phyloP scores from a whole-genome alignment of 2,797 vertebrate genomes.

The Streptopelia turtur region DNA sequence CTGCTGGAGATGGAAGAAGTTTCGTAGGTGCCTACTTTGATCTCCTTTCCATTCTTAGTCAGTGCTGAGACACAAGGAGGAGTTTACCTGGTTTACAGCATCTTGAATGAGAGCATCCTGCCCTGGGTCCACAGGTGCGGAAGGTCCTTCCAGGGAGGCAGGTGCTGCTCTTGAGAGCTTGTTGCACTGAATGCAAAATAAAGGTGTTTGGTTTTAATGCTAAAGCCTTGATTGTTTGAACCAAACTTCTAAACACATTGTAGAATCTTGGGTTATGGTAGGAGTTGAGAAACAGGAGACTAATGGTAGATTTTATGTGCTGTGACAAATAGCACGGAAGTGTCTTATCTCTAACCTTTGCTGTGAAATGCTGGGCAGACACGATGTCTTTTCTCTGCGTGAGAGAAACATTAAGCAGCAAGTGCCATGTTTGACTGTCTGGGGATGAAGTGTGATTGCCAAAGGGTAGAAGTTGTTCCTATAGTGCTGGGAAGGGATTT shows the following conservation, averaged over 20 bases:
- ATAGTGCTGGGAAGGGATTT: not conserved
- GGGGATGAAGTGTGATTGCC: not conserved
- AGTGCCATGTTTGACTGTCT: not conserved
- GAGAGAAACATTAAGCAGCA: not conserved
- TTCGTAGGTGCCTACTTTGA: not conserved
- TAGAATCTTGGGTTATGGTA: not conserved
- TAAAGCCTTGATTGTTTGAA: not conserved
- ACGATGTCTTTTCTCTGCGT: not conserved
- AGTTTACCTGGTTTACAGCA: not conserved
- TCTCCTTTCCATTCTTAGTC: not conserved
- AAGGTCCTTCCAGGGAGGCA: not conserved
- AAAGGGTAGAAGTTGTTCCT: not conserved
- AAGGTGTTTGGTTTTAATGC: not conserved
- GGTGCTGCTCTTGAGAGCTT: not conserved
- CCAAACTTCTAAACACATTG: not conserved
- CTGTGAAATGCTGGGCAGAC: not conserved
- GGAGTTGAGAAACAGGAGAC: not conserved
- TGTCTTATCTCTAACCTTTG: not conserved
- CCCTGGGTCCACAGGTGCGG: not conserved
- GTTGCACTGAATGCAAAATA: not conserved
- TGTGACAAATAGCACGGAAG: accelerated
- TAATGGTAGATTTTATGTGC: not conserved
- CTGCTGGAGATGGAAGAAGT: not conserved
- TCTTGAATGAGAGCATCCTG: not conserved
- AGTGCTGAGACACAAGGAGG: not conserved